Percentiles rank a stretch among this genome's conserved stretches.
Evolutionary conservation across 2,797 vertebrate species (phyloP).

Genomic region (Crenuchus spilurus): DNA sequence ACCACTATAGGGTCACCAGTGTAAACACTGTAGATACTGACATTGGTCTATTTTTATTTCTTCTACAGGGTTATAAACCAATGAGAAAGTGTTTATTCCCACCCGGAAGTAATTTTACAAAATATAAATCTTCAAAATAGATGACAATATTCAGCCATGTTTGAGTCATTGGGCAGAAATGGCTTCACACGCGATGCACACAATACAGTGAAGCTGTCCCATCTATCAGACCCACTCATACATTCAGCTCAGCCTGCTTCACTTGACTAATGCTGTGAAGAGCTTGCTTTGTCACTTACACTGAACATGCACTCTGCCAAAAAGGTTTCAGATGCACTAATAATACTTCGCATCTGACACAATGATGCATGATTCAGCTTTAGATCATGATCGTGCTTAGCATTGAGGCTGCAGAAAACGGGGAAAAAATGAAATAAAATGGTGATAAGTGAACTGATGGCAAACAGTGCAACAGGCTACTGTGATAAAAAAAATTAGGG

Average conservation of each 20-base stretch:
- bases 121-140: no score
- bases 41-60: no score
- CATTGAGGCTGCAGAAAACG: neutral
- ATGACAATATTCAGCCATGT: no score
- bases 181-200: neutral
- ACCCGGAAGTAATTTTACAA: no score
- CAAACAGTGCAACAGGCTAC: neutral
- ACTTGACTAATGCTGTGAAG: neutral
- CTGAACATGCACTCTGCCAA: neutral
- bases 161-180: neutral
- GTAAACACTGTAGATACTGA: no score
- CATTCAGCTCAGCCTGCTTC: neutral
- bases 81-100: no score
- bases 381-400: neutral
- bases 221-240: neutral
- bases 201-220: neutral
- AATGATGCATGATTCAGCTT: neutral
- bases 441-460: neutral
- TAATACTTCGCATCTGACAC: neutral
- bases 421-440: no score
- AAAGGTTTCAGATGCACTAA: neutral
- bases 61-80: no score
- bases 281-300: neutral
- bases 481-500: neutral
- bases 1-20: no score